A percentile compares a stretch with the other conserved stretches of the same genome.
These are phyloP conservation scores for Xyrauchen texanus DNA, from an alignment of 2,113 vertebrate species.

Conservation along the genomic window DNA sequence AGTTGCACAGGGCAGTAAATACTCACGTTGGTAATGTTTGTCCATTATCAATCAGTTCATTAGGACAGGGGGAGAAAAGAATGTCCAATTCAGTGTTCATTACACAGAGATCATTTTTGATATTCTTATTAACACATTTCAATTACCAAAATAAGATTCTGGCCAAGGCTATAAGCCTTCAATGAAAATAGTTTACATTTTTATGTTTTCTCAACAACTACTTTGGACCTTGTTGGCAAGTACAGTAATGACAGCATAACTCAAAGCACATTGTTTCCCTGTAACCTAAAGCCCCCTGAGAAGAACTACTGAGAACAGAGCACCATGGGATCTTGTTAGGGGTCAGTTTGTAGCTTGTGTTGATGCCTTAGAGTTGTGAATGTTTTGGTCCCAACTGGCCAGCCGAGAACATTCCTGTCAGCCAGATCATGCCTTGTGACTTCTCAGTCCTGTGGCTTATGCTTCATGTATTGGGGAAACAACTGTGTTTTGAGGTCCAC, in stretches of 20 bases:
- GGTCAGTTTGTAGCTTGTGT: slow-evolving; percentile 20
- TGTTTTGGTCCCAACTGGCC: not conserved
- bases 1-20: slow-evolving; percentile 8
- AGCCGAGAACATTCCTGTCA: slow-evolving; percentile 26
- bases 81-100: not conserved
- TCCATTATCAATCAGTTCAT: slow-evolving; percentile 10
- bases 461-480: not conserved
- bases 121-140: no score
- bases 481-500: not conserved
- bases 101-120: not conserved
- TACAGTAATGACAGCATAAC: slow-evolving; percentile 8
- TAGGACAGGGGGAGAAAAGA: not conserved
- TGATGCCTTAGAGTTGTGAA: slow-evolving; percentile 30
- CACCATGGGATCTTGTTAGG: slow-evolving; percentile 51
- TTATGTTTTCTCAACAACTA: not conserved
- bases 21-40: not conserved
- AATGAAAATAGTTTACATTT: not conserved
- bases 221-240: not conserved
- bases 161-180: not conserved
- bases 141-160: not conserved
- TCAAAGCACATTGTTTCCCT: slow-evolving; percentile 25
- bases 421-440: not conserved
- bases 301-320: slow-evolving; percentile 8
- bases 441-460: not conserved
- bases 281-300: slow-evolving; percentile 6